A percentile compares a stretch with the other conserved stretches of the same genome.
Conservation (phyloP, 2,113 vertebrate genomes). For the Anas platyrhynchos region DNA sequence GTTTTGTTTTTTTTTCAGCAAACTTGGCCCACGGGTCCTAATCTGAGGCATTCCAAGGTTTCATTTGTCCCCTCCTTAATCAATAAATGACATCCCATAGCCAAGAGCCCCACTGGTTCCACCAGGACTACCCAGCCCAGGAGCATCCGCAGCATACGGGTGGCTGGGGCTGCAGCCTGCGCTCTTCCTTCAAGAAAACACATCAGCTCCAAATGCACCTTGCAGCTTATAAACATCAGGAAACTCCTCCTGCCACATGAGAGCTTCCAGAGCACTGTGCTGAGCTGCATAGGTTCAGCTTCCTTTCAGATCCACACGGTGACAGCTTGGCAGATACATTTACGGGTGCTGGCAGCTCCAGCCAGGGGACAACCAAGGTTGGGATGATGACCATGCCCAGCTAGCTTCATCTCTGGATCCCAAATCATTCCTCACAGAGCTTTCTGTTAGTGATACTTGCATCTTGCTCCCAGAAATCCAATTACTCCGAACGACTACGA, state of each 20-base stretch:
- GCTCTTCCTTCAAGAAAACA: neutral
- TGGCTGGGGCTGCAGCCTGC: neutral
- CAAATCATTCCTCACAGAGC: slow-evolving; percentile 30
- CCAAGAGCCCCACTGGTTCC: neutral
- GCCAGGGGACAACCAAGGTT: slow-evolving; percentile 44
- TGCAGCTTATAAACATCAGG: slow-evolving; percentile 24
- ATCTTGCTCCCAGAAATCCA: slow-evolving; percentile 55
- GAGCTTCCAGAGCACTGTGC: slow-evolving; percentile 14
- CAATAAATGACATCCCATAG: neutral
- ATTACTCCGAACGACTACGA: neutral
- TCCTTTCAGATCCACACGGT: neutral
- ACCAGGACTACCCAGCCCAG: neutral
- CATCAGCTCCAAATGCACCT: slow-evolving; percentile 52
- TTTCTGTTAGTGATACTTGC: slow-evolving; percentile 53
- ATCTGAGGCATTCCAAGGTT: neutral
- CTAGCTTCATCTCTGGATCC: slow-evolving; percentile 15
- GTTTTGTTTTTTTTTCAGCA: rapidly evolving
- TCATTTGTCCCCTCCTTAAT: neutral
- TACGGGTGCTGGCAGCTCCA: slow-evolving; percentile 40
- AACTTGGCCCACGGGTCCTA: neutral
- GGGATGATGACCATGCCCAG: neutral
- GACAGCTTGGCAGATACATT: slow-evolving; percentile 38
- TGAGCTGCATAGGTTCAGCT: slow-evolving; percentile 38
- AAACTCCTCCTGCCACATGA: slow-evolving; percentile 47
- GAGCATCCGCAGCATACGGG: neutral